Evolutionary conservation across 2,888 invertebrate species (phyloP).

Genomic region (Stenurella melanura): DNA sequence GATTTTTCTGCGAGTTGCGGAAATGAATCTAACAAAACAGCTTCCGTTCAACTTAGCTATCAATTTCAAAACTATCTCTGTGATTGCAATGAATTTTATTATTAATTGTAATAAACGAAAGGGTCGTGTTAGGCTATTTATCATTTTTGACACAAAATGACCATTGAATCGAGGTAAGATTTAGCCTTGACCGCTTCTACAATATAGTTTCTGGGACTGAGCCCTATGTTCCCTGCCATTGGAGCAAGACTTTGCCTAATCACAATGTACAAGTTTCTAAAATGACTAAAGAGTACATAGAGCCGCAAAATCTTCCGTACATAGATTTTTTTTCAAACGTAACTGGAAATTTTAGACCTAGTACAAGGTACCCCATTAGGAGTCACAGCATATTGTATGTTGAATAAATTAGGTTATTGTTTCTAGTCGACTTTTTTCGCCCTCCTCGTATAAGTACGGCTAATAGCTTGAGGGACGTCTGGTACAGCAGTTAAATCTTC

Average conservation of each 20-base stretch:
- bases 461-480: conserved; percentile 68
- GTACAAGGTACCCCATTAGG: neutral
- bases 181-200: neutral
- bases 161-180: no score
- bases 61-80: no score
- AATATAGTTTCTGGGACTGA: neutral
- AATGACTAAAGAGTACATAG: neutral
- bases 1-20: no score
- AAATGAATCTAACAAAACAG: no score
- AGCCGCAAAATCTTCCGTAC: neutral
- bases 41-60: no score
- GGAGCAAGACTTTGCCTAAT: conserved; percentile 40
- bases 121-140: no score
- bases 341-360: neutral
- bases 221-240: conserved; percentile 36
- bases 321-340: neutral
- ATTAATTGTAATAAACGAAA: no score
- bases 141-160: no score
- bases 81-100: no score
- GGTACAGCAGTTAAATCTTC: conserved; percentile 63
- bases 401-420: neutral
- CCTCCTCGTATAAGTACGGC: conserved; percentile 51
- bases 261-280: conserved; percentile 24
- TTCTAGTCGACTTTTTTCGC: conserved; percentile 34
- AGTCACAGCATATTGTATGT: neutral